These are phyloP conservation scores for Meta bourneti DNA, from an alignment of 2,888 invertebrate genomes.

Conservation along the genomic window DNA sequence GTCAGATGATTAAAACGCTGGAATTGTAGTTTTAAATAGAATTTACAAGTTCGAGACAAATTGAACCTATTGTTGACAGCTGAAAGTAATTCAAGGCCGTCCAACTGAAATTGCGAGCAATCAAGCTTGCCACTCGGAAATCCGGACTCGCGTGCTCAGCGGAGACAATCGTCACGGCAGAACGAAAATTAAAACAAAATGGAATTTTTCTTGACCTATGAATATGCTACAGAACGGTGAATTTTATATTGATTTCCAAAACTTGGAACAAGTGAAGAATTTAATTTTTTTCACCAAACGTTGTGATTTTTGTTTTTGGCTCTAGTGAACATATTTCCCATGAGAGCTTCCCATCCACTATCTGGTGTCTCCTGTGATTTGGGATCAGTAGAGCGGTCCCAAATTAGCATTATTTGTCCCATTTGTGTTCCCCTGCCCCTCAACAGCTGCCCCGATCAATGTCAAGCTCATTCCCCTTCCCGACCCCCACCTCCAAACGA, in stretches of 20 bases:
- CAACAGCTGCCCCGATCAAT: constrained; percentile 54
- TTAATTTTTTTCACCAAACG: neutral
- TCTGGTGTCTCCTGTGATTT: neutral
- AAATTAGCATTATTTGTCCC: constrained; percentile 30
- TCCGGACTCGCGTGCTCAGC: neutral
- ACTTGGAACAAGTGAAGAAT: neutral
- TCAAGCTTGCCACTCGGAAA: neutral
- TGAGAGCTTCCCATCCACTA: neutral
- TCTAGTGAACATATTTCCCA: neutral
- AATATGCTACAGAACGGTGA: too few relatives aligned
- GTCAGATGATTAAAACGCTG: too few relatives aligned
- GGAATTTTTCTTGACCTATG: neutral
- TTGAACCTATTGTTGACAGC: neutral
- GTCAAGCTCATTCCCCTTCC: neutral
- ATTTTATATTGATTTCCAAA: too few relatives aligned
- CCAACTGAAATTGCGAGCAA: neutral
- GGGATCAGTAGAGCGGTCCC: neutral
- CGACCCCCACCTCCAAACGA: neutral
- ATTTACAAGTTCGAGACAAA: neutral
- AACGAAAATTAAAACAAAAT: neutral
- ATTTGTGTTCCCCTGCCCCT: neutral
- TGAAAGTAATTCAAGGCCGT: neutral
- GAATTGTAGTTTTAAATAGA: too few relatives aligned
- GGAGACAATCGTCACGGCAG: neutral
- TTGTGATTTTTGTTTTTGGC: neutral